Conservation (phyloP, 1,140 invertebrate genomes). For the Lucilia sericata region DNA sequence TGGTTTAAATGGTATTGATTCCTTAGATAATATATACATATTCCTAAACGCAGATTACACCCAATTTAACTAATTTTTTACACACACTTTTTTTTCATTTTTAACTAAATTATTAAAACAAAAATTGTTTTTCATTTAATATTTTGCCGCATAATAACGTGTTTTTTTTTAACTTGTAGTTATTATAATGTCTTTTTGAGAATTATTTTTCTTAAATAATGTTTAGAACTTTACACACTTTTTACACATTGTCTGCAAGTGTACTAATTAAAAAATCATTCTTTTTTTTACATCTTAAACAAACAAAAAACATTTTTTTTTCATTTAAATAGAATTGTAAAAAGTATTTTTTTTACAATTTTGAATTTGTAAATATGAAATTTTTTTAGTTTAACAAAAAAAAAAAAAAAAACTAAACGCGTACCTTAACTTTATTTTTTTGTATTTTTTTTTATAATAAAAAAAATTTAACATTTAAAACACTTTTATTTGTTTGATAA, state of each 20-base stretch:
- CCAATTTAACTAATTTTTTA: not conserved
- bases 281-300: not conserved
- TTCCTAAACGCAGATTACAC: too few relatives aligned
- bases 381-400: slow-evolving; percentile 10
- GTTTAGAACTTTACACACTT: slow-evolving; percentile 47
- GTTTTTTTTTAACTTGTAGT: not conserved
- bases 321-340: slow-evolving; percentile 44
- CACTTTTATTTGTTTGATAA: slow-evolving; percentile 9
- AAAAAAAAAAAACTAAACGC: slow-evolving; percentile 13
- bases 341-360: slow-evolving; percentile 30
- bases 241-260: slow-evolving; percentile 69
- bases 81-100: not conserved
- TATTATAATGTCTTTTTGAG: not conserved
- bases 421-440: slow-evolving; percentile 31
- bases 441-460: not conserved
- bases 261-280: slow-evolving; percentile 50
- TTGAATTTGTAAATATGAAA: slow-evolving; percentile 35
- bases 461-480: not conserved
- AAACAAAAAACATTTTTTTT: slow-evolving; percentile 37
- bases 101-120: not conserved
- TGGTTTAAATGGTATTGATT: too few relatives aligned
- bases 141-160: not conserved
- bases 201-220: not conserved
- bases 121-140: not conserved
- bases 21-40: too few relatives aligned